Conservation (phyloP, 2,888 invertebrate genomes). For the Eilema depressum region DNA sequence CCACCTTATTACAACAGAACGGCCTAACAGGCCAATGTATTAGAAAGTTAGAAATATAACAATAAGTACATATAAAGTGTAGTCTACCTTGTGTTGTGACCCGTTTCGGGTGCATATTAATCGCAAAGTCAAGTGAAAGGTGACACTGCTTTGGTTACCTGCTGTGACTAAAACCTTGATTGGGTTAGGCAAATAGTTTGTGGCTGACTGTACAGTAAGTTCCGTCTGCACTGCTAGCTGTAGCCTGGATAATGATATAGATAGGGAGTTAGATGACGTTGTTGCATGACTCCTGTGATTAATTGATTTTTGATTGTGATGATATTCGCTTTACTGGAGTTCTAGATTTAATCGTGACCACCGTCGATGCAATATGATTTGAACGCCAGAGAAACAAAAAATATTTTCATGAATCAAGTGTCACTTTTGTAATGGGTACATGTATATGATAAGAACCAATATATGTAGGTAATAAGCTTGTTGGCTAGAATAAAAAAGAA, state of each 20-base stretch:
- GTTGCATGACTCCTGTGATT: too few species aligned
- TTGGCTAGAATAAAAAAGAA: too few species aligned
- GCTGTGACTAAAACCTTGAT: constrained; percentile 42
- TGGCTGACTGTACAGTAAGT: background rate
- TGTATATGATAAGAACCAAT: too few species aligned
- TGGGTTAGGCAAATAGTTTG: constrained; percentile 10
- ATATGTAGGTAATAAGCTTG: too few species aligned
- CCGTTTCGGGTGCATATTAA: constrained; percentile 62
- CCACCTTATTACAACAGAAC: constrained; percentile 17
- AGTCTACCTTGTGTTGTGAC: constrained; percentile 19
- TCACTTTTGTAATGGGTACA: too few species aligned
- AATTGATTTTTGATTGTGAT: too few species aligned
- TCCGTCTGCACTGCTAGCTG: too few species aligned
- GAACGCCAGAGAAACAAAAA: background rate
- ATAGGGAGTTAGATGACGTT: too few species aligned
- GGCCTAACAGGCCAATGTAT: constrained; percentile 17
- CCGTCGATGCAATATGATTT: background rate
- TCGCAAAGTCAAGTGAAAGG: constrained; percentile 63
- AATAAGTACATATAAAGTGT: constrained; percentile 22
- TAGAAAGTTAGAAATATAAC: constrained; percentile 25
- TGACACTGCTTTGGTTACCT: constrained; percentile 65
- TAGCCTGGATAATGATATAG: background rate
- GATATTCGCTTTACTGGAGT: too few species aligned
- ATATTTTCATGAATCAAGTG: too few species aligned
- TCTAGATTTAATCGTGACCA: too few species aligned